These are phyloP conservation scores for Aethes cnicana DNA, from an alignment of 2,888 invertebrate genomes.

Conservation along the genomic window DNA sequence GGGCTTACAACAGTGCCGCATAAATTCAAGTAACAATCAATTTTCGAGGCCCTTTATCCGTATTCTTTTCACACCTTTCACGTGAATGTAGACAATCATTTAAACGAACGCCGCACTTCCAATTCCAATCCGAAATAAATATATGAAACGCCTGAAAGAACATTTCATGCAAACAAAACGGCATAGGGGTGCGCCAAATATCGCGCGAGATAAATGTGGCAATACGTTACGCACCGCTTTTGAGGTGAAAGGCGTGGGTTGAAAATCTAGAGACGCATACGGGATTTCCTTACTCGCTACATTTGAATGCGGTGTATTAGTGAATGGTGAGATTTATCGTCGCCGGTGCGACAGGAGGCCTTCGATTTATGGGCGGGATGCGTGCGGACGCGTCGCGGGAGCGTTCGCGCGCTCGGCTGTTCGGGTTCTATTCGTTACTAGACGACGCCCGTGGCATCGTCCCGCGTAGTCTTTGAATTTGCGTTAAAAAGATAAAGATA, in stretches of 20 bases:
- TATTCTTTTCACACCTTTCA: conserved; percentile 27
- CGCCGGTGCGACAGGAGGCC: conserved; percentile 51
- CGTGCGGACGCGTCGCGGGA: conserved; percentile 9
- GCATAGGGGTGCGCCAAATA: conserved; percentile 27
- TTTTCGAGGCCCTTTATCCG: conserved; percentile 5
- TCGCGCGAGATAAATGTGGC: conserved; percentile 51
- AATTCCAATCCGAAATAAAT: conserved; percentile 27
- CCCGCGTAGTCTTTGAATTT: too few species aligned
- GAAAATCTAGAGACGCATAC: conserved; percentile 44
- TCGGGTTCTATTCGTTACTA: neutral
- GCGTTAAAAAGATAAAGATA: too few species aligned
- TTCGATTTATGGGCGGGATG: conserved; percentile 58
- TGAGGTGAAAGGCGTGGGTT: conserved; percentile 49
- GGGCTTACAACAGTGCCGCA: neutral
- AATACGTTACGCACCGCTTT: conserved; percentile 56
- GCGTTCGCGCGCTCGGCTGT: neutral
- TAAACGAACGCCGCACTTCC: conserved; percentile 23
- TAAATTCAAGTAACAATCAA: conserved; percentile 1
- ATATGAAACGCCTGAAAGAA: conserved; percentile 25
- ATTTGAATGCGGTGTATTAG: conserved; percentile 77
- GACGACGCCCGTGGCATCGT: neutral
- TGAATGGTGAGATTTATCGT: conserved; percentile 73
- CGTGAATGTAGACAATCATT: conserved; percentile 25
- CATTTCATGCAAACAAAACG: conserved; percentile 29
- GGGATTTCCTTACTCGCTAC: conserved; percentile 50